phyloP scores from a whole-genome alignment of 1,140 invertebrate genomes.

The Trichonephila clavipes region DNA sequence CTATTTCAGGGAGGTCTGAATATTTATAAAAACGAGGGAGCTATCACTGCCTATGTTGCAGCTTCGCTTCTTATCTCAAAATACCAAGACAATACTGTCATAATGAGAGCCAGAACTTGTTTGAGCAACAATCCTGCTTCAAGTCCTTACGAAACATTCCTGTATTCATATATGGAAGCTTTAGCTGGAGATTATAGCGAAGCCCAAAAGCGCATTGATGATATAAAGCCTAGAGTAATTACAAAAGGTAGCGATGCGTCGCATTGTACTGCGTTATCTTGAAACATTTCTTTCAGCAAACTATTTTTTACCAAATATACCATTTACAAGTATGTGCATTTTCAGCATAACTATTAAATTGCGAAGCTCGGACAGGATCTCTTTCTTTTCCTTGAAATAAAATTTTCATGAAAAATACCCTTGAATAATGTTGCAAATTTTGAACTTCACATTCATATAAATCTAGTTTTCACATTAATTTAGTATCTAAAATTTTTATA shows the following conservation, averaged over 20 bases:
- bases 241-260: neutral
- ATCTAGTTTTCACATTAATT: too few species aligned
- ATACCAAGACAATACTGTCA: conserved; percentile 79
- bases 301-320: too few species aligned
- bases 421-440: too few species aligned
- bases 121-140: conserved; percentile 81
- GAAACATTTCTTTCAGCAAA: too few species aligned
- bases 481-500: too few species aligned
- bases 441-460: too few species aligned
- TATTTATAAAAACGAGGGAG: conserved; percentile 83
- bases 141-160: conserved; percentile 83
- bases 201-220: conserved; percentile 73
- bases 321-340: too few species aligned
- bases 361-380: too few species aligned
- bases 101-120: conserved; percentile 84
- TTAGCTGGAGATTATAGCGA: conserved; percentile 81
- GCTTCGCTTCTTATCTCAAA: conserved; percentile 85
- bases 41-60: conserved; percentile 86
- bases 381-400: too few species aligned
- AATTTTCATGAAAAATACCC: too few species aligned
- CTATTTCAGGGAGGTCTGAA: conserved; percentile 84
- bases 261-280: neutral
- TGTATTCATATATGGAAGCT: conserved; percentile 84
- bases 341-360: too few species aligned
- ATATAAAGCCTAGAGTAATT: conserved; percentile 76